Evolutionary conservation across 2,888 invertebrate species (phyloP), one percentile per base, ranked within the genome.

Genomic region (Esperia sulphurella): DNA sequence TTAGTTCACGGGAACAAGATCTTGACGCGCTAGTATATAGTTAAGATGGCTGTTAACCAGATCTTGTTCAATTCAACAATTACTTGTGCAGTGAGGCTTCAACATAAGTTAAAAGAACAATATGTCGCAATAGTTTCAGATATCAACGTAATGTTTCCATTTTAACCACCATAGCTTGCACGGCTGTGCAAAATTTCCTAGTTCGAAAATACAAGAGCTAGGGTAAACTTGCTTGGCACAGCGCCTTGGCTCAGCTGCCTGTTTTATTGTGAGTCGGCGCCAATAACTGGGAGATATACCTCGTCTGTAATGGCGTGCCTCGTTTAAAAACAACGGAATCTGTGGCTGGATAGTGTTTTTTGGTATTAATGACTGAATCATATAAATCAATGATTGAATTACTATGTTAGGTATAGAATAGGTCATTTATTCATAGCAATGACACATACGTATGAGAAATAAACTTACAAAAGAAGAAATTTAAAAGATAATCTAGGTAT

Each of bases 211-310:
- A 31, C 40, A 31, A 21, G 21, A 29, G 43, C 14, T 44, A 1
- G 38, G 31, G 54, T 66, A 69, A 79, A 83, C 71, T 79, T 71
- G 76, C 71, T 81, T 83, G 83, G 83, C 83, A 80, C 59, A 49
- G 60, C 66, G 74, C 75, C 79, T 80, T 80, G 81, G 81, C 80
- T 73, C 65, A 51, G 63, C 69, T 63, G 71, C 70, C 71, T 73
- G 71, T 72, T 79, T 75, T 75, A 79, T 75, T 71, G 77, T 71
- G 70, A 71, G 57, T 63, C 59, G 67, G 76, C 75, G 83, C 81
- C 83, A 82, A 76, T 73, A 70, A 71, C 67, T 59, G 64, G 55
- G 71, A 76, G 76, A 75, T 79, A 75, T 76, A 77, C 74, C 74
- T 78, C 67, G 67, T 70, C 68, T 55, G 53, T 59, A 78, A 76